Evolutionary conservation across 2,888 invertebrate genomes (phyloP), one percentile per base, ranked within the genome.

Genomic region (Cerceris rybyensis): DNA sequence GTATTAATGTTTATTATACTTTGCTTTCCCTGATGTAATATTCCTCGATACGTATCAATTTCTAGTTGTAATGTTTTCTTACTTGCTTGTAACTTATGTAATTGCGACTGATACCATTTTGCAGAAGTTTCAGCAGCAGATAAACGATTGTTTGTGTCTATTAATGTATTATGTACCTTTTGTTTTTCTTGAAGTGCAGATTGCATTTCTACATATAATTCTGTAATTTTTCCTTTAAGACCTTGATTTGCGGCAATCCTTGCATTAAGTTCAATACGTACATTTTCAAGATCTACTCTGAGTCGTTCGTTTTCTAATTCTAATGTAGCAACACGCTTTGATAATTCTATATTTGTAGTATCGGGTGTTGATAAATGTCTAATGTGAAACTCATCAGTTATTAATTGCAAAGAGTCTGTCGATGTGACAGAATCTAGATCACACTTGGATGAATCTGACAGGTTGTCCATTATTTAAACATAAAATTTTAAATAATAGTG

Each of bases 241-340:
- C 86, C 88, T 54, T 88, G 86, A 75, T 90, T 90, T 5, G 90
- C 86, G 39, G 90, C 88, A 41, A 87, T 88, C 75, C 86, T 88
- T 5, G 88, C 89, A 49, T 87, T 86, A n/a, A 90, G 70, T 61
- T 90, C 90, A 28, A 90, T 81, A 9, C 84, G 86, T 28, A 64
- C 61, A 66, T 87, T 89, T 66, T 89, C 90, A 43, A 89, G 67
- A 50, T 90, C 89, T 0, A 87, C 75, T 55, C 86, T 70, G 9
- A 90, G 78, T n/a, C 88, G 76, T 28, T 89, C 89, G 43, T 90
- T 90, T 52, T 90, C 89, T 61, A 90, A 70, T 73, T 90, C 90
- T 14, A 90, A 63, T 8, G 77, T 69, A 2, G 88, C 84, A 13
- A 88, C 60, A 13, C 85, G 82, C 49, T 88, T 89, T 7, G 84